phyloP scores from a whole-genome alignment of 2,797 vertebrate species.

The Strix occidentalis region DNA sequence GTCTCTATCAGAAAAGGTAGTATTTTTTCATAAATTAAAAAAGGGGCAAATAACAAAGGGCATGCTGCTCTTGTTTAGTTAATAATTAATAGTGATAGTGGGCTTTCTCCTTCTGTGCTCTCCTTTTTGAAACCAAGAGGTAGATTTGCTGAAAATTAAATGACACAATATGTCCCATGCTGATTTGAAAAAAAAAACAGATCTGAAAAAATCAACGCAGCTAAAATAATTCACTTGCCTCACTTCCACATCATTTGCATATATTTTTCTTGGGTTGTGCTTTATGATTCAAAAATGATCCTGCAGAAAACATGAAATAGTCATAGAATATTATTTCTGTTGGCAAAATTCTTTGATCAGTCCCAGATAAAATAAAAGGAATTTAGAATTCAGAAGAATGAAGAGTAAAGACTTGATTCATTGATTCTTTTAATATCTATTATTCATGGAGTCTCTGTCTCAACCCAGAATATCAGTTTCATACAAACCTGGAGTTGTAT shows the following conservation, averaged over 20 bases:
- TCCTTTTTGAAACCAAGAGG: not conserved
- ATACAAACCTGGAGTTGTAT: not conserved
- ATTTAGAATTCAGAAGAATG: slow-evolving; percentile 26
- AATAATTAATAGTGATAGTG: not conserved
- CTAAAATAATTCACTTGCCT: slow-evolving; percentile 39
- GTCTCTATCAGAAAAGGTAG: not conserved
- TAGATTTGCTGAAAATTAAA: slow-evolving; percentile 1
- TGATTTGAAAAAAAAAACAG: not conserved
- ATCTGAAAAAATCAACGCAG: slow-evolving; percentile 21
- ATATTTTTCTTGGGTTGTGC: not conserved
- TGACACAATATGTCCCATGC: not conserved
- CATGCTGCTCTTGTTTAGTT: not conserved
- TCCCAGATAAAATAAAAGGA: slow-evolving; percentile 25
- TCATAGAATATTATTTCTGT: not conserved
- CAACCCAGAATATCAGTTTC: not conserved
- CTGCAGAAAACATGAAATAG: not conserved
- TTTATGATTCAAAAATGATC: slow-evolving; percentile 2
- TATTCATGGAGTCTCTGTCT: slow-evolving; percentile 19
- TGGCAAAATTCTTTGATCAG: not conserved
- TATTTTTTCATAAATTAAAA: not conserved
- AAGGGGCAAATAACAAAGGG: not conserved
- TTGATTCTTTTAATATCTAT: slow-evolving; percentile 22
- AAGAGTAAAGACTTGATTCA: not conserved
- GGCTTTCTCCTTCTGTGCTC: not conserved
- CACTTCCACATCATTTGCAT: slow-evolving; percentile 18